Base-by-base conservation (phyloP, 2,888 invertebrate species). In the Pyrrhia umbra region DNA sequence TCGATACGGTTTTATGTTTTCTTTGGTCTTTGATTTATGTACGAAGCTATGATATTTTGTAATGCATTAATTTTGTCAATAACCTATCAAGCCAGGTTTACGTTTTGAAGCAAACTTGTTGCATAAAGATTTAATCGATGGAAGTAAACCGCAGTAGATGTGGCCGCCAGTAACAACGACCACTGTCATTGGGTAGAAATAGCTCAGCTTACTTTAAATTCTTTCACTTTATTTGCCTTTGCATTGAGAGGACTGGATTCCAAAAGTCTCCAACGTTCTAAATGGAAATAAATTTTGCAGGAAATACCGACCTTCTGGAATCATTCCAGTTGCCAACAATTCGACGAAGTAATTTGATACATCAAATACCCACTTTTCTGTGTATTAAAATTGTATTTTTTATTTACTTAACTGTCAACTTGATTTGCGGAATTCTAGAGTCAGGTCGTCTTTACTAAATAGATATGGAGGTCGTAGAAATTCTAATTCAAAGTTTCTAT, bases 1-100 rank as follows among this genome's bases (percentile, higher is more conserved):
- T 63, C 55, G 18, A 63, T 57, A 21, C 21, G 23, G 18, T 68
- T 76, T 71, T 61, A 77, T 68, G 45, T 37, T 37, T 15, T 15
- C 6, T 50, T 57, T 57, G 1, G 9, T n/a, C 20, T 6, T 16
- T 45, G 60, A 69, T 63, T 47, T 21, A 47, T 16, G 10, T 25
- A 9, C 2, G 4, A 0, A 37, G 18, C 4, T 46, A 46, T 40
- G 1, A 59, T 5, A 1, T n/a, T 45, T 6, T 10, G 13, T 30
- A 8, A n/a, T 42, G 15, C 10, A 23, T 30, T 25, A 30, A 27
- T 5, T 4, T 10, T 25, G 20, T 27, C n/a, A 20, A 20, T 20
- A 8, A 20, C 8, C 2, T 2, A 6, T 18, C 13, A 30, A 30
- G 0, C 13, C 3, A 30, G 1, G 30, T 2, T 30, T 30, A 13